Conservation (phyloP, 2,113 vertebrate genomes). For the Bucco capensis region DNA sequence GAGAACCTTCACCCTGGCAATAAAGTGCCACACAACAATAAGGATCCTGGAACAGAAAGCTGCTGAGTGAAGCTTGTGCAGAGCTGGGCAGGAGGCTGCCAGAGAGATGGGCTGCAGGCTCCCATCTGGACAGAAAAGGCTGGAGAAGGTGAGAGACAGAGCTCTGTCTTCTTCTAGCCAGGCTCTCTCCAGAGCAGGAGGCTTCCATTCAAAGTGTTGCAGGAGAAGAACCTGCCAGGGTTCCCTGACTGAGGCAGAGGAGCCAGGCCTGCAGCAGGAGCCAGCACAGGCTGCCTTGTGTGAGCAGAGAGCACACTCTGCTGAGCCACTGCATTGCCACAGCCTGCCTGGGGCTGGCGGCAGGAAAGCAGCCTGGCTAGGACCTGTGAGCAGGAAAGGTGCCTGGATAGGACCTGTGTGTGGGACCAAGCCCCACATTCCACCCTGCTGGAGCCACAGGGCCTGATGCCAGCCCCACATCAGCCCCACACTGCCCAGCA, state of each 20-base stretch:
- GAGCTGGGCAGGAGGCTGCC: no score
- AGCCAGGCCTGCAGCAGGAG: not conserved
- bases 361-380: not conserved
- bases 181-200: not conserved
- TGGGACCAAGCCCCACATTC: not conserved
- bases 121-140: rapidly evolving
- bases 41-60: not conserved
- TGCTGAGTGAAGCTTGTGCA: rapidly evolving
- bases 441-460: not conserved
- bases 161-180: rapidly evolving
- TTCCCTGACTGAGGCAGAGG: not conserved
- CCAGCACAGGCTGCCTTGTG: not conserved
- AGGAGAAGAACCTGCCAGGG: not conserved
- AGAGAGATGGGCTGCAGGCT: not conserved
- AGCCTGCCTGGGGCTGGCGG: not conserved
- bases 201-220: not conserved
- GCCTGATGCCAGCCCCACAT: not conserved
- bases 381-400: no score
- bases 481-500: not conserved
- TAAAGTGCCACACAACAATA: not conserved
- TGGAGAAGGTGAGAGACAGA: rapidly evolving
- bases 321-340: not conserved
- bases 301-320: not conserved
- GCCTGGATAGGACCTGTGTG: no score
- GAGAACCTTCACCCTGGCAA: not conserved